Conservation (phyloP, 2,797 vertebrate genomes). For the Lepilemur septentrionalis region DNA sequence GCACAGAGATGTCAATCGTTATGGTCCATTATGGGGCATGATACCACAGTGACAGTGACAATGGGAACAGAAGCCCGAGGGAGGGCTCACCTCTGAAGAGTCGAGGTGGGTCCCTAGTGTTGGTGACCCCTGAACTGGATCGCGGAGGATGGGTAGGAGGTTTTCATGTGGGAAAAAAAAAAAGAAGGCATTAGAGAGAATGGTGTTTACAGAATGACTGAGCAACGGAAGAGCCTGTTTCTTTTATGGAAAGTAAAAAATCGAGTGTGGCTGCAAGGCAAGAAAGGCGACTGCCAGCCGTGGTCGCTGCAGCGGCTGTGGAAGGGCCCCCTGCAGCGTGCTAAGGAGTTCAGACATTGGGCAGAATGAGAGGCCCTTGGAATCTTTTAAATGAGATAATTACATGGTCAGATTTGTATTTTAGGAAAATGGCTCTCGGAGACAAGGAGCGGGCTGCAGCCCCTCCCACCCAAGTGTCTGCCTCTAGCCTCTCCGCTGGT, state of each 20-base stretch:
- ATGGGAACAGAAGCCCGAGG: neutral
- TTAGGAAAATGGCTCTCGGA: neutral
- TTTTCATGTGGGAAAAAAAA: neutral
- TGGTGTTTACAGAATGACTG: neutral
- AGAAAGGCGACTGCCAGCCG: neutral
- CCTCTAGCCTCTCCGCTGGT: neutral
- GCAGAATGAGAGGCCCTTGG: neutral
- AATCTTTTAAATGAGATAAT: neutral
- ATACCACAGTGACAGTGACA: no score
- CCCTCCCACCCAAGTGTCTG: rapidly evolving
- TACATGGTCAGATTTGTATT: neutral
- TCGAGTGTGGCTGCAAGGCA: neutral
- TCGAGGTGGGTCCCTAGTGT: rapidly evolving
- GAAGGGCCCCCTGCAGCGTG: neutral
- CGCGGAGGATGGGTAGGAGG: neutral
- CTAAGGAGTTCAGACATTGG: neutral
- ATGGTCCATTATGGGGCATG: rapidly evolving
- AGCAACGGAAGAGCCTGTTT: neutral
- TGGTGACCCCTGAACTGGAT: neutral
- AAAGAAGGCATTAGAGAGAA: neutral
- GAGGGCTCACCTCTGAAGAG: neutral
- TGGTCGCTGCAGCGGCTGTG: neutral
- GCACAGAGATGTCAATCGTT: neutral
- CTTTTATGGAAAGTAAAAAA: neutral
- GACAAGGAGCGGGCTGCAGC: neutral